These are phyloP conservation scores for Poeciliopsis gracilis DNA, from an alignment of 2,797 vertebrate species.

Conservation along the genomic window DNA sequence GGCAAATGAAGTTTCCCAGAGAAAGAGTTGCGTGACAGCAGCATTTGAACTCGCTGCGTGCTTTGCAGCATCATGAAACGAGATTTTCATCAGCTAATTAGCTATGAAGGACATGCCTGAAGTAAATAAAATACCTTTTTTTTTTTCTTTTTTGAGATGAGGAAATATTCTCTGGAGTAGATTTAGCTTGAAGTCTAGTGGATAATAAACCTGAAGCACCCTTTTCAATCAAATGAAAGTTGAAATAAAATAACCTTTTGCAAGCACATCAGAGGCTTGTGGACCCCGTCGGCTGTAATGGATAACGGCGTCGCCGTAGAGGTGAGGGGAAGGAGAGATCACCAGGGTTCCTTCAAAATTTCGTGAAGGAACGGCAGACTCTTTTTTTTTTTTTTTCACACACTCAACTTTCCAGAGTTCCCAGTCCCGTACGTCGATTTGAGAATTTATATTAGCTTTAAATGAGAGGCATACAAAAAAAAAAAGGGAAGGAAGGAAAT, in stretches of 20 bases:
- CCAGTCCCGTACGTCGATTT: background rate
- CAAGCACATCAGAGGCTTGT: background rate
- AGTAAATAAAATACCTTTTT: background rate
- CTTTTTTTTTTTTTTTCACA: background rate
- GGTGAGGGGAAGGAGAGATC: background rate
- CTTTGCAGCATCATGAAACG: conserved; percentile 4
- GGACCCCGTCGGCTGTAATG: background rate
- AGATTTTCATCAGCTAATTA: conserved; percentile 20
- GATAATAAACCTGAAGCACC: conserved; percentile 8
- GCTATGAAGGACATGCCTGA: conserved; percentile 11
- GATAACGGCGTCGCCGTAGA: background rate
- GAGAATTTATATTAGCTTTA: background rate
- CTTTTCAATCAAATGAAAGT: conserved; percentile 4
- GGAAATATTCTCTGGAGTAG: background rate
- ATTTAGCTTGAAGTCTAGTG: background rate
- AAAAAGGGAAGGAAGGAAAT: background rate
- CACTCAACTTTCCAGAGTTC: background rate
- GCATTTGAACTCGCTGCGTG: background rate
- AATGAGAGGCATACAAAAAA: background rate
- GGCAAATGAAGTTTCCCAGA: conserved; percentile 25
- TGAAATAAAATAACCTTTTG: conserved; percentile 1
- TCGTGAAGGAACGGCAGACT: background rate
- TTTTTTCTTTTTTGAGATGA: conserved; percentile 1
- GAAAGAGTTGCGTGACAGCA: conserved; percentile 13
- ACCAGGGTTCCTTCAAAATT: background rate